phyloP scores from a whole-genome alignment of 2,888 invertebrate species.

The Neoaliturus tenellus region DNA sequence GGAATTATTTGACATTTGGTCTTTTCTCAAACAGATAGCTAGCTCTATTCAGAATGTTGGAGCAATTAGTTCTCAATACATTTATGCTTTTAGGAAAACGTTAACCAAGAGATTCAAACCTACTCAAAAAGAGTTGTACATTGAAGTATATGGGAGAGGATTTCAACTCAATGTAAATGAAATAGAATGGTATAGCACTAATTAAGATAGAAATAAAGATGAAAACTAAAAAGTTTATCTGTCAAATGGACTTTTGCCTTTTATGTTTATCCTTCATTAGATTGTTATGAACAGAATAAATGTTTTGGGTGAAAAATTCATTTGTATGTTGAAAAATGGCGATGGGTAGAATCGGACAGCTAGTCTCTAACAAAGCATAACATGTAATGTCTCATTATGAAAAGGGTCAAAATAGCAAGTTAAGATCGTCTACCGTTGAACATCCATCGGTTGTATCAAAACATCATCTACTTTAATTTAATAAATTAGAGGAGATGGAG shows the following conservation, averaged over 20 bases:
- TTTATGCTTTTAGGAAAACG: background rate
- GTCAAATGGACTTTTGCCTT: background rate
- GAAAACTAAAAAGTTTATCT: background rate
- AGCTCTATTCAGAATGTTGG: background rate
- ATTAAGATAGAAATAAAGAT: background rate
- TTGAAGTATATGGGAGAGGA: background rate
- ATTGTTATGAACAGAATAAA: background rate
- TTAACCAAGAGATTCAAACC: background rate
- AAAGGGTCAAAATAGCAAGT: too few relatives aligned
- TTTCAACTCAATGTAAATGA: conserved; percentile 14
- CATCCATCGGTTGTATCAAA: too few relatives aligned
- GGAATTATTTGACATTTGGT: background rate
- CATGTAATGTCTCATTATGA: too few relatives aligned
- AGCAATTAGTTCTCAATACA: background rate
- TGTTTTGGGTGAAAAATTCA: background rate
- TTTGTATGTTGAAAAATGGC: too few relatives aligned
- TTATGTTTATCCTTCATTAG: background rate
- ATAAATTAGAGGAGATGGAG: too few relatives aligned
- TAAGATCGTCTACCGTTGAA: too few relatives aligned
- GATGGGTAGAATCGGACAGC: too few relatives aligned
- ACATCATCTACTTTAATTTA: too few relatives aligned
- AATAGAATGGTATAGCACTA: background rate
- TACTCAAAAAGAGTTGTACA: background rate
- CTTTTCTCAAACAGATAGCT: background rate
- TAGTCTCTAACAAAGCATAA: too few relatives aligned